Conservation (phyloP, 2,113 vertebrate genomes). For the Callipepla californica region DNA sequence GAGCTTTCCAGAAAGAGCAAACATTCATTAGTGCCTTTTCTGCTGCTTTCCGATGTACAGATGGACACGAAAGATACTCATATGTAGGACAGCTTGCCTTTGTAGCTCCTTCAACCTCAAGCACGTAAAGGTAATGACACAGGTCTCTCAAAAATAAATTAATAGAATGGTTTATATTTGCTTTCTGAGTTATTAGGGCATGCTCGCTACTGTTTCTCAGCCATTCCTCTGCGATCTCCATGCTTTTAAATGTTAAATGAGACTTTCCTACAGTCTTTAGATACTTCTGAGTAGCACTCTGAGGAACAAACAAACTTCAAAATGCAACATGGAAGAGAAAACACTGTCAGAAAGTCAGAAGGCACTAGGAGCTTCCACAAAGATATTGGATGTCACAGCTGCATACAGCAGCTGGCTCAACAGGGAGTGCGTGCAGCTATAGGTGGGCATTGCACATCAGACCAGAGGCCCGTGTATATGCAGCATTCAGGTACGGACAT, state of each 20-base stretch:
- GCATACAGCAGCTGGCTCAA: background rate
- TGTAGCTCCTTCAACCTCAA: background rate
- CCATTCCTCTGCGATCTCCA: background rate
- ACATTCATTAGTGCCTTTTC: background rate
- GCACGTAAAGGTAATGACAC: background rate
- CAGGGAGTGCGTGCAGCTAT: background rate
- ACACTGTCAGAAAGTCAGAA: background rate
- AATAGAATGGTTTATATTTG: background rate
- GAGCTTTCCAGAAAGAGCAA: background rate
- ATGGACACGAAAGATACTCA: background rate
- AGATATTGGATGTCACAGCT: fast-evolving
- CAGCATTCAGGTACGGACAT: background rate
- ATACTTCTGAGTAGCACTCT: background rate
- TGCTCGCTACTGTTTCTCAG: background rate
- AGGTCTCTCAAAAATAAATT: background rate
- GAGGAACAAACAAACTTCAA: background rate
- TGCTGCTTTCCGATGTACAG: background rate
- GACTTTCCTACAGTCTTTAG: background rate
- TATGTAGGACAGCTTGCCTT: background rate
- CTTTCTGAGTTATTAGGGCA: background rate
- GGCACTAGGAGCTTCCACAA: background rate
- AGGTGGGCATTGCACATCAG: background rate
- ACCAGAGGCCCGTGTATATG: fast-evolving
- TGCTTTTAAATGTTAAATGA: background rate
- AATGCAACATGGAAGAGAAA: background rate